Base-by-base conservation (phyloP, 2,888 invertebrate species). In the Dynastes tityus region DNA sequence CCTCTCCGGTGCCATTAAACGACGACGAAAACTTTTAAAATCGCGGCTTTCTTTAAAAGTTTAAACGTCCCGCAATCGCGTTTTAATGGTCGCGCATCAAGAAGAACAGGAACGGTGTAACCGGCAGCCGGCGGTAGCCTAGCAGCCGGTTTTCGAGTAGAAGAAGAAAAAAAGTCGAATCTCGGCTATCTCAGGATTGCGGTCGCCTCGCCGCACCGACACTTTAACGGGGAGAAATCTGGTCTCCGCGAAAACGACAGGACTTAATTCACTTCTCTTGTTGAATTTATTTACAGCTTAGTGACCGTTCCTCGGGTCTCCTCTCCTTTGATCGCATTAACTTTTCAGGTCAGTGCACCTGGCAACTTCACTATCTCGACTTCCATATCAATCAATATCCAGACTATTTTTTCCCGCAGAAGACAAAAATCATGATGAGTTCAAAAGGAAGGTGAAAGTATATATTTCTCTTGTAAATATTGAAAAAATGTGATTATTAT, bases 231-330 rank as follows among this genome's bases (percentile, higher is more conserved):
- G 68, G 51, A 68, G 68, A 29, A 68, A 51, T 76, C 61, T 61
- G 76, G 76, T 51, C 76, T 61, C 55, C 70, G 68, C 68, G 53
- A 64, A 71, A 77, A 74, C 77, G 80, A 80, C 79, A 79, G 70
- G 80, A 78, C 78, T 82, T 84, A 83, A 84, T 84, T 84, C 82
- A 83, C 81, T 83, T 83, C 84, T 82, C 84, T 84, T 84, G 84
- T 85, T 84, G 82, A 83, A 84, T 85, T 84, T 84, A 84, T 84
- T 83, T 83, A 85, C 84, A 84, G 83, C 84, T 84, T 84, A 82
- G 81, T 82, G 84, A 84, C 84, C 83, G 82, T 82, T 84, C 83
- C 83, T 82, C 82, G 79, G 79, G 63, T 68, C 51, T 73, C 58
- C 8, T 45, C 63, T 49, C 61, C 51, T 74, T 74, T 78, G 61